A percentile compares a stretch with the other conserved stretches of the same genome.
These are phyloP conservation scores for Heliornis fulica DNA, from an alignment of 2,113 vertebrate genomes.

Conservation along the genomic window DNA sequence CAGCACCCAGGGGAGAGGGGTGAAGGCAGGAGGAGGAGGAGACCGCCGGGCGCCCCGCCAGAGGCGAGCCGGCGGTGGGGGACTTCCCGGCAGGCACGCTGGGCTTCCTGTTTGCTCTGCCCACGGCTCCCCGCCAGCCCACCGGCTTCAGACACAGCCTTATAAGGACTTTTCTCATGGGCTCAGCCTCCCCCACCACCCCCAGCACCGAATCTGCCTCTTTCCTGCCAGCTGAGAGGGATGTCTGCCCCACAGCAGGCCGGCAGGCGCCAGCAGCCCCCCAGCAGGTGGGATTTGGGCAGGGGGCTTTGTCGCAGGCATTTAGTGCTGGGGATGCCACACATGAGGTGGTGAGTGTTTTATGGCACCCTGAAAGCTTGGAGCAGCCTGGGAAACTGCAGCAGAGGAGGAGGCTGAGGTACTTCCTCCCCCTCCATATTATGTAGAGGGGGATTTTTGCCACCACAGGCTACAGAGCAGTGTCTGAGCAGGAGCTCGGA, in stretches of 20 bases:
- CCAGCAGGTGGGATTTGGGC: neutral
- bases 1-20: neutral
- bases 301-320: neutral
- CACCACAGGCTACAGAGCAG: neutral
- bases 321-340: neutral
- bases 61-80: fast-evolving
- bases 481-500: conserved; percentile 6
- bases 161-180: conserved; percentile 11
- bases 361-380: neutral
- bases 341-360: fast-evolving
- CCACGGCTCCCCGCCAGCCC: neutral
- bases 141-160: neutral
- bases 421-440: neutral
- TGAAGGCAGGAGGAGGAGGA: neutral
- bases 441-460: neutral
- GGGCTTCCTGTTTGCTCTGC: conserved; percentile 5
- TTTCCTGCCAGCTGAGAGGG: neutral
- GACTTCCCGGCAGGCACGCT: neutral
- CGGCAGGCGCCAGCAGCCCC: neutral
- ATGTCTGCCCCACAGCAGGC: fast-evolving
- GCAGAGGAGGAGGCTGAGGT: neutral
- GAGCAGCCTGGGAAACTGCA: neutral
- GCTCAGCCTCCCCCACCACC: neutral
- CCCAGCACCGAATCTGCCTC: neutral
- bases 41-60: fast-evolving